These are phyloP conservation scores for Dasysyrphus tricinctus DNA, from an alignment of 2,888 invertebrate species.

Conservation along the genomic window DNA sequence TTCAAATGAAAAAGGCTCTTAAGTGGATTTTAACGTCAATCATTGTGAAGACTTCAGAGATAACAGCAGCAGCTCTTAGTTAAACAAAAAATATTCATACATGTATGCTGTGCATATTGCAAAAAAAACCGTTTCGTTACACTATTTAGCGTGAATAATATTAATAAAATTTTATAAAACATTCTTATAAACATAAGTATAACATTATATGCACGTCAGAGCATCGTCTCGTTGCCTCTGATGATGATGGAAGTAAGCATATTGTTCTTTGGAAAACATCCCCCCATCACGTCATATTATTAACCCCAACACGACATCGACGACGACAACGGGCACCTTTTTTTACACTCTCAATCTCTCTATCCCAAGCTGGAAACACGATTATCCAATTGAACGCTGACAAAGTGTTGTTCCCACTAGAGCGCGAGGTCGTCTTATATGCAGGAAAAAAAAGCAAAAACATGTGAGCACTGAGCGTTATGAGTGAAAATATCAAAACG, in stretches of 20 bases:
- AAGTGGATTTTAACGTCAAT: constrained; percentile 75
- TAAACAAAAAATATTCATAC: constrained; percentile 12
- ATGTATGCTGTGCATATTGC: constrained; percentile 5
- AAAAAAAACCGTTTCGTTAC: constrained; percentile 55
- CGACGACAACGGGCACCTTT: constrained; percentile 38
- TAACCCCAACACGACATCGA: constrained; percentile 23
- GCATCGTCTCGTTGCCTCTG: neutral
- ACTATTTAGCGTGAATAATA: constrained; percentile 62
- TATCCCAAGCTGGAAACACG: constrained; percentile 64
- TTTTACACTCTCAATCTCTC: constrained; percentile 41
- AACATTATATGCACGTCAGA: too few species aligned
- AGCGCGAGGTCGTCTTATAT: constrained; percentile 59
- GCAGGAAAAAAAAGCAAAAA: constrained; percentile 34
- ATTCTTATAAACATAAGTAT: neutral
- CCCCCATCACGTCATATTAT: constrained; percentile 15
- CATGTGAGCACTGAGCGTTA: constrained; percentile 46
- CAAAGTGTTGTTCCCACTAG: constrained; percentile 69
- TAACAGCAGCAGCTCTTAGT: constrained; percentile 32
- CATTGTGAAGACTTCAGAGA: constrained; percentile 73
- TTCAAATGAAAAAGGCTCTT: constrained; percentile 74
- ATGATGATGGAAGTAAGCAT: neutral
- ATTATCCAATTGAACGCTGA: constrained; percentile 75
- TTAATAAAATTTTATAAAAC: constrained; percentile 40
- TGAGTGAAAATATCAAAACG: constrained; percentile 42
- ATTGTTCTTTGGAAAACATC: constrained; percentile 16